phyloP scores from a whole-genome alignment of 2,888 invertebrate species.

The Hydraecia micacea region DNA sequence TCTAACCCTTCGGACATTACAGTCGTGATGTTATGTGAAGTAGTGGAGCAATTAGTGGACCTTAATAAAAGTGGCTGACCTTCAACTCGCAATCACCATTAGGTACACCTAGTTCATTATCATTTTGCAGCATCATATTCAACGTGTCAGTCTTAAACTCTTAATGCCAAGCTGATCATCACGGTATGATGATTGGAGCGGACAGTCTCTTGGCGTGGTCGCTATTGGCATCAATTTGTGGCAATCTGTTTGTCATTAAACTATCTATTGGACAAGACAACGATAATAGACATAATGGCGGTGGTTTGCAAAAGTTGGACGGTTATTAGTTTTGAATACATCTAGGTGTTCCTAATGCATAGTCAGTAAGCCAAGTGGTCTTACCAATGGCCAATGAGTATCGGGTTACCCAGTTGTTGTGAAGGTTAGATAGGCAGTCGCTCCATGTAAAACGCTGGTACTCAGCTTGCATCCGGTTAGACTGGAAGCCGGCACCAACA shows the following conservation, averaged over 20 bases:
- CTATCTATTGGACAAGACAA: conserved; percentile 53
- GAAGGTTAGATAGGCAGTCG: no score
- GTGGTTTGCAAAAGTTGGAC: background rate
- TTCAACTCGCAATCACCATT: background rate
- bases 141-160: conserved; percentile 14
- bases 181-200: conserved; percentile 40
- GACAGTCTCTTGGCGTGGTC: conserved; percentile 58
- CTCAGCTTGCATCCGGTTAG: background rate
- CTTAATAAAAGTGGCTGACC: no score
- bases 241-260: conserved; percentile 38
- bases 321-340: background rate
- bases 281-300: conserved; percentile 26
- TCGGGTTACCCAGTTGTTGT: background rate
- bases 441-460: background rate
- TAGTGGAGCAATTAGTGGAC: background rate
- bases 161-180: conserved; percentile 48
- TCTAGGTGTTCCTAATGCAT: background rate
- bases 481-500: background rate
- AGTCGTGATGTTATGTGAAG: no score
- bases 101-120: background rate
- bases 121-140: background rate
- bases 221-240: conserved; percentile 46
- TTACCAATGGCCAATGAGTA: no score
- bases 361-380: no score
- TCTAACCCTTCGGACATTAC: no score